Base-by-base conservation (phyloP, 2,113 vertebrate species). In the Myodes glareolus region DNA sequence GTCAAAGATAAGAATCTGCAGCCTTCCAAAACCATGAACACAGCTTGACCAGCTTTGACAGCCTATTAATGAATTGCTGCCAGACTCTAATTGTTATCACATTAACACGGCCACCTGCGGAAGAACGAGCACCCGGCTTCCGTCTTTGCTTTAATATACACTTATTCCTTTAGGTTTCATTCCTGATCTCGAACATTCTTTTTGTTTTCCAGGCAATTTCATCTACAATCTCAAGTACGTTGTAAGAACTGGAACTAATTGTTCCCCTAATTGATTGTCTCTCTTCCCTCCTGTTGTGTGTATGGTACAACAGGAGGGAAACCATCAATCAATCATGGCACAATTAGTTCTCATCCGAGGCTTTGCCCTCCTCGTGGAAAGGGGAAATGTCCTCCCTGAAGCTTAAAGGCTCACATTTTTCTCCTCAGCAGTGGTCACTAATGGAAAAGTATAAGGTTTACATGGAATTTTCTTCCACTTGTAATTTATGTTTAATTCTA, bases 241-340 rank as follows among this genome's bases (percentile, higher is more conserved):
- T 90, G 78, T 94, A 77, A 95, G 97, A 97, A 98, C 96, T 97
- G 94, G 95, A 98, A 98, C 95, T 98, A 98, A 98, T 98, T 98
- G 97, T 97, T 97, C 67, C 58, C 42, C 82, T 98, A 98, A 98
- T 93, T 98, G 96, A 98, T 92, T 96, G 89, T 94, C 91, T 97
- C 29, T 95, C 95, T 84, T 97, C 93, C 85, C 96, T 96, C 93
- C 97, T 95, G 95, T 97, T 97, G 97, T 97, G 95, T 98, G 97
- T 92, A 55, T 5, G 52, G 31, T 98, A 97, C 96, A 92, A 97
- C 19, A 88, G 97, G 97, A 98, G 95, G 94, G 90, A 94, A 97
- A 97, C 96, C 96, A 98, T 97, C 97, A 97, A 97, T 98, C 97
- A 97, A 97, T 98, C 97, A 98, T 45, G 94, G 94, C 94, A 98